Evolutionary conservation across 2,113 vertebrate species (phyloP).

Genomic region (Oceanodroma tethys): DNA sequence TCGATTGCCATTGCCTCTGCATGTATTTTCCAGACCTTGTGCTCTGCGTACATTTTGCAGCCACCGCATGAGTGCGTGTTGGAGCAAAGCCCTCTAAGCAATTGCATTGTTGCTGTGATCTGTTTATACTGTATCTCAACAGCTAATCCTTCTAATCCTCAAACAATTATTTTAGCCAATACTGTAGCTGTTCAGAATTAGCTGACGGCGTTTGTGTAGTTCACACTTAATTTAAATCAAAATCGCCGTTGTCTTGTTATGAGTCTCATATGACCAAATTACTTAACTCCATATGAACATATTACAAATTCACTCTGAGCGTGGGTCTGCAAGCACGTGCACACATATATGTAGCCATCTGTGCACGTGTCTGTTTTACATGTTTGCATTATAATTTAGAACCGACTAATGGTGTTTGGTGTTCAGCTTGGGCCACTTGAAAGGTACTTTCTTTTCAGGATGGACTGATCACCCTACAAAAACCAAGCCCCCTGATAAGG

Average conservation of each 20-base stretch:
- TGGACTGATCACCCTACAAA: background rate
- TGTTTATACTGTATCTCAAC: background rate
- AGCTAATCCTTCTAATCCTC: constrained; percentile 13
- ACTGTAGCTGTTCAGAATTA: background rate
- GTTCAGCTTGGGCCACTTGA: background rate
- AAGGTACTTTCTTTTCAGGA: background rate
- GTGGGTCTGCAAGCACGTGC: background rate
- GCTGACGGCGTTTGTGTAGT: background rate
- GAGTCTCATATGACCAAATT: background rate
- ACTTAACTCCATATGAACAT: background rate
- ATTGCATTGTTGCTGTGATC: background rate
- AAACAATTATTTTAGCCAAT: background rate
- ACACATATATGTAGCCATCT: background rate
- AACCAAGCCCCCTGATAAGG: accelerated
- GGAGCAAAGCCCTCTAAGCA: background rate
- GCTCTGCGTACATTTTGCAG: background rate
- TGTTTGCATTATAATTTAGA: background rate
- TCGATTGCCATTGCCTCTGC: background rate
- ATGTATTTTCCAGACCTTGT: background rate
- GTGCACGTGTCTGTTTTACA: background rate
- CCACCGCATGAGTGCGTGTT: background rate
- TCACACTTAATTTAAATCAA: background rate
- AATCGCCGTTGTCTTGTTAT: background rate
- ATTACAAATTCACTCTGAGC: background rate
- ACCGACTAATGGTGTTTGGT: background rate